Evolutionary conservation across 2,888 invertebrate genomes (phyloP), one percentile per base, ranked within the genome.

Genomic region (Drosophila kanekoi): DNA sequence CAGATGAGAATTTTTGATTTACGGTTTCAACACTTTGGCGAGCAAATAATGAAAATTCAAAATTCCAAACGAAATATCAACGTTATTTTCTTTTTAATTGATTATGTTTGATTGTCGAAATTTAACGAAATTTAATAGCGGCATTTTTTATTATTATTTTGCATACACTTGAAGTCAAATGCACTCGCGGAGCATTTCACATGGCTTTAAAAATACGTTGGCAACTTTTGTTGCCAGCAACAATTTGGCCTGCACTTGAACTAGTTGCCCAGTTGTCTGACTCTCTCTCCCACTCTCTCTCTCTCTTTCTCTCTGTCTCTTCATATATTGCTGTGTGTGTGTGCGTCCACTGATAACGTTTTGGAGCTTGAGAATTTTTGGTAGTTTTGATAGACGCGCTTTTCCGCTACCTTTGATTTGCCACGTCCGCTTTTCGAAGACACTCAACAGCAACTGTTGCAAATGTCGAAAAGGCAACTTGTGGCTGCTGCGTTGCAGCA

Each of bases 401-500:
- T 9, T 8, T 75, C 68, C 75, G 79, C 64, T 82, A 87, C 89
- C 84, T 86, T 67, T 66, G 47, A 60, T 32, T 66, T 77, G 75
- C 72, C 89, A 86, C 89, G 89, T 89, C 90, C 84, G 84, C 78
- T 78, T 84, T 83, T 79, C 74, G 63, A 82, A 84, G 84, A 77
- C 83, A 89, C 89, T 89, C 77, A 78, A 81, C 90, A 89, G 89
- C 90, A 90, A 88, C 88, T 88, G 90, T 89, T 90, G 88, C 90
- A 89, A 79, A 81, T 72, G 38, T 74, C 76, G 74, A 79, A 83
- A 89, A 75, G 74, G 81, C 88, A 88, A 88, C 88, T 88, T 89
- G 87, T 87, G 71, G 88, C 88, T 82, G 84, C 75, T 64, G 65
- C 59, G 44, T 47, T 63, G 65, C 76, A 71, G 68, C 82, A 77